Evolutionary conservation across 2,113 vertebrate genomes (phyloP).

Genomic region (Chaetorhynchus papuensis): DNA sequence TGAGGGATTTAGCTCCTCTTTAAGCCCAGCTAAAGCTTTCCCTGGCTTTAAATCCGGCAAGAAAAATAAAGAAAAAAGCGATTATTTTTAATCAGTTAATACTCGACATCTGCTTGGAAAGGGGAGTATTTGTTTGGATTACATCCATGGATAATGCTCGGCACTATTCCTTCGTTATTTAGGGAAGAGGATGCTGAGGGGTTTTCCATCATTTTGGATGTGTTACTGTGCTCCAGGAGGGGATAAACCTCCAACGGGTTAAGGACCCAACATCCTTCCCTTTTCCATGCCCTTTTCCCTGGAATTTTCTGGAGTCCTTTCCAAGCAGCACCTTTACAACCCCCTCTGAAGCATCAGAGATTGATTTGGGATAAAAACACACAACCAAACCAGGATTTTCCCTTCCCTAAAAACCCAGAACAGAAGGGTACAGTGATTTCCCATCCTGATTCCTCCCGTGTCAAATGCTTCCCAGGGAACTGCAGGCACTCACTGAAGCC

Average conservation of each 20-base stretch:
- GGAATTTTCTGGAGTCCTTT: not conserved
- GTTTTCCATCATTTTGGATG: not conserved
- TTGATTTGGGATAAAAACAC: not conserved
- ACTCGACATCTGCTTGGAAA: not conserved
- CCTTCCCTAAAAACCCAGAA: not conserved
- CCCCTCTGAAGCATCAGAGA: not conserved
- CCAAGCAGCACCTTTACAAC: not conserved
- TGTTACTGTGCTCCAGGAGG: not conserved
- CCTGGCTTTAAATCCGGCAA: conserved; percentile 8
- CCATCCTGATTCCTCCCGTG: not conserved
- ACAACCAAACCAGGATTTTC: not conserved
- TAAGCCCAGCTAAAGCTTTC: conserved; percentile 49
- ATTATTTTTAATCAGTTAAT: conserved; percentile 50
- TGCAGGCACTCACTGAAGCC: not conserved
- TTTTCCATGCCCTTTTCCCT: not conserved
- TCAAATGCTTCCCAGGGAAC: not conserved
- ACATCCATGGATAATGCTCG: not conserved
- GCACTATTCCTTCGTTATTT: not conserved
- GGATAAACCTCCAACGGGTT: not conserved
- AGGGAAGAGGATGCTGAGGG: not conserved
- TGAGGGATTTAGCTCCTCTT: conserved; percentile 16
- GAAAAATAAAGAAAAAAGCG: not conserved
- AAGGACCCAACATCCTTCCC: not conserved
- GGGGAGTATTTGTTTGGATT: not conserved
- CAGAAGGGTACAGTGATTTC: not conserved